Evolutionary conservation across 1,140 invertebrate genomes (phyloP).

Genomic region (Aricia agestis): DNA sequence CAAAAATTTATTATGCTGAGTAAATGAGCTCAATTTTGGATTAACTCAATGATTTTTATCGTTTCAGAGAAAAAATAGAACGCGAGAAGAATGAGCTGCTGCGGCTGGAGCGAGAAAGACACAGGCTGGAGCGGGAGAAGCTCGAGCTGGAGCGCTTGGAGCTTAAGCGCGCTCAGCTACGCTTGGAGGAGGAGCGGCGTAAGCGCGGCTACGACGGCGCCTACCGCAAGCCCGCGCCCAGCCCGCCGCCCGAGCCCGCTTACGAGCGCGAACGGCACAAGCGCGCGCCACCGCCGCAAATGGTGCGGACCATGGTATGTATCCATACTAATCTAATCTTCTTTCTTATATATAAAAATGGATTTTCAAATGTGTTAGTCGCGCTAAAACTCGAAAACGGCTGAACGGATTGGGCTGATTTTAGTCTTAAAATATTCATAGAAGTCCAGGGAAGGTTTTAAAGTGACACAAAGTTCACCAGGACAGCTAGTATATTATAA

Average conservation of each 20-base stretch:
- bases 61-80: conserved; percentile 77
- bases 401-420: too few species aligned
- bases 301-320: conserved; percentile 35
- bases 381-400: too few species aligned
- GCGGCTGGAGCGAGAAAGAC: conserved; percentile 86
- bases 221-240: conserved; percentile 50
- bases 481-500: too few species aligned
- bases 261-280: conserved; percentile 64
- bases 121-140: conserved; percentile 88
- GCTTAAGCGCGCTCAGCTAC: conserved; percentile 82
- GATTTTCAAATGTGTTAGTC: too few species aligned
- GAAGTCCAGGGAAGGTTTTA: too few species aligned
- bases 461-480: too few species aligned
- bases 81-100: conserved; percentile 90
- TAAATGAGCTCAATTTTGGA: too few species aligned
- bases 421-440: too few species aligned
- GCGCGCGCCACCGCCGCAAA: conserved; percentile 41
- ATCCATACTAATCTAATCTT: too few species aligned
- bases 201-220: conserved; percentile 58
- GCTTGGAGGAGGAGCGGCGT: conserved; percentile 67
- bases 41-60: too few species aligned
- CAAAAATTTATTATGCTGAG: too few species aligned
- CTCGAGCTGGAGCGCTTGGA: conserved; percentile 89
- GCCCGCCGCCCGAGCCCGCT: conserved; percentile 54
- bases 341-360: too few species aligned